Base-by-base conservation (phyloP, 2,113 vertebrate species). In the Catharus minimus region DNA sequence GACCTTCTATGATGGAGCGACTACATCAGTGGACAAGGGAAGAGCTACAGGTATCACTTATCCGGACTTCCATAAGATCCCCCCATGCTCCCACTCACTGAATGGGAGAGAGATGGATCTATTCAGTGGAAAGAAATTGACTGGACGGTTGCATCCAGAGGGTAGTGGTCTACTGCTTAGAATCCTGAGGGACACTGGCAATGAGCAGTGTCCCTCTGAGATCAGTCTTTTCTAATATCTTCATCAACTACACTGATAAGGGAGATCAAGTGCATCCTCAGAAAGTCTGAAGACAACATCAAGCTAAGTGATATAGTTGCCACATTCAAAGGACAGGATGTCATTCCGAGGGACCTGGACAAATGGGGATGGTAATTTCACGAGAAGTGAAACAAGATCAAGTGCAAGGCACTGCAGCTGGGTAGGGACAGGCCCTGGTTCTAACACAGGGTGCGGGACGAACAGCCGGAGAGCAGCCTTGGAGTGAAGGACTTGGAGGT, bases 401-500 rank as follows among this genome's bases (percentile, higher is more conserved):
- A 53, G 12, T 7, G 10, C 30, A 65, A 55, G 15, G 9, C 24
- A 4, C 6, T 47, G 30, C 27, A 28, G 8, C 2, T n/a, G 17
- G 5, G 3, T 13, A 1, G 1, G 18, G 3, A 33, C 9, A 86
- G 44, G 0, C 5, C 3, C 11, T 5, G 7, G 7, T 60, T 19
- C 13, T 33, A 47, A 4, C 16, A 62, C 5, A 65, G 41, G 6
- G 10, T 39, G 5, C 2, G 14, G 11, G 23, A 39, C 43, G 12
- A 19, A 7, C 7, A 20, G 5, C 43, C 28, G 1, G 5, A 30
- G 14, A 64, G 46, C 2, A 74, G 36, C 4, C 27, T 36, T 46
- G 13, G 0, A 0, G 0, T 72, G 23, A 57, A 66, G 24, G 20
- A 10, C 13, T 7, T 73, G 21, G 1, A 3, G 9, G 0, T n/a